Conservation (phyloP, 30 jellyfish, hydroid and myxozoan species). For the Mastigias papua region DNA sequence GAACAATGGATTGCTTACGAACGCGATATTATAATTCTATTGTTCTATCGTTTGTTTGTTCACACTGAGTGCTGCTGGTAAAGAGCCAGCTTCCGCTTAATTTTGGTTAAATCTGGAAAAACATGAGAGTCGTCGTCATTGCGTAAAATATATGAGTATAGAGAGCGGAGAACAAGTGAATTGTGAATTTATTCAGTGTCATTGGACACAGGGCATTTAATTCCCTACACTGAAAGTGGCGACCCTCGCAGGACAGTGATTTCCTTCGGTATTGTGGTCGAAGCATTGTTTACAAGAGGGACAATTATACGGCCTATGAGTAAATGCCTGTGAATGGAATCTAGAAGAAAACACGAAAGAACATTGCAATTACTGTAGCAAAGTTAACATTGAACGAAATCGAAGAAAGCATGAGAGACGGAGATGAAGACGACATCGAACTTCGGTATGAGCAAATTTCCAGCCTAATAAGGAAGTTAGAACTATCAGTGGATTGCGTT, state of each 20-base stretch:
- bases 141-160: background rate
- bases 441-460: background rate
- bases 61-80: background rate
- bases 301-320: background rate
- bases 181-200: background rate
- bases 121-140: background rate
- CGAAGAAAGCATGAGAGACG: background rate
- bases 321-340: background rate
- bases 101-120: background rate
- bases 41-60: background rate
- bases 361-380: background rate
- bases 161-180: background rate
- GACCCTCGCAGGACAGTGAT: background rate
- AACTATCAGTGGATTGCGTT: background rate
- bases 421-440: background rate
- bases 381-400: background rate
- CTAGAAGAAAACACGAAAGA: background rate
- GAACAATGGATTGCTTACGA: background rate
- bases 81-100: background rate
- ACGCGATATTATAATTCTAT: background rate
- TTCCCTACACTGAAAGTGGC: background rate
- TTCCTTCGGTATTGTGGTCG: background rate
- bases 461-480: background rate
- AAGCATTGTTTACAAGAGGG: background rate
- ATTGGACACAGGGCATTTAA: background rate